Percentiles rank a stretch among this genome's conserved stretches.
phyloP scores from a whole-genome alignment of 2,797 vertebrate genomes.

The Australoheros facetus region DNA sequence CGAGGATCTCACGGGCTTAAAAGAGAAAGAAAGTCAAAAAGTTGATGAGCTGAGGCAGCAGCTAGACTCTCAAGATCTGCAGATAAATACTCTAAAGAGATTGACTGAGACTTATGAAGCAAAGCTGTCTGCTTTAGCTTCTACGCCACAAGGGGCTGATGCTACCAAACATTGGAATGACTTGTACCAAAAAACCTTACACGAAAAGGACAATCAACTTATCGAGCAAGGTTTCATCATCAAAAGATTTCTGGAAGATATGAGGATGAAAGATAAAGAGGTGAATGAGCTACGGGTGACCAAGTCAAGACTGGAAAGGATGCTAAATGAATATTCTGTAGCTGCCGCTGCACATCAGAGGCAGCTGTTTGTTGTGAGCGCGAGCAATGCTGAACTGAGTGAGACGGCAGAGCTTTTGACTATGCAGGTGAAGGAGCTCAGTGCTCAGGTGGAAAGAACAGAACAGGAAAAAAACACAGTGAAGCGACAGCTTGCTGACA shows the following conservation, averaged over 20 bases:
- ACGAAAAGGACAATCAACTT: conserved; percentile 85
- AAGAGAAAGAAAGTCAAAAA: conserved; percentile 59
- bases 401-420: conserved; percentile 75
- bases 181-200: conserved; percentile 80
- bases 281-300: conserved; percentile 76
- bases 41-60: conserved; percentile 70
- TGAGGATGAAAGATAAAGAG: conserved; percentile 74
- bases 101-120: conserved; percentile 76
- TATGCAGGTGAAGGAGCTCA: conserved; percentile 73
- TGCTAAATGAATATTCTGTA: conserved; percentile 79
- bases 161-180: conserved; percentile 80
- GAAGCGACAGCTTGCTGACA: conserved; percentile 73
- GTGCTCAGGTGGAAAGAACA: conserved; percentile 67
- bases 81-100: conserved; percentile 79
- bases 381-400: conserved; percentile 75
- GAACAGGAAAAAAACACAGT: conserved; percentile 77
- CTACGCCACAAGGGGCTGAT: conserved; percentile 73
- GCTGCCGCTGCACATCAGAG: conserved; percentile 76
- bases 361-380: conserved; percentile 81
- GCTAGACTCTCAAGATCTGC: conserved; percentile 69
- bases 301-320: conserved; percentile 75
- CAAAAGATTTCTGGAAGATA: conserved; percentile 79
- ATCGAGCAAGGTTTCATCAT: conserved; percentile 81
- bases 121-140: conserved; percentile 79
- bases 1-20: conserved; percentile 70